Conservation (phyloP, 1,140 invertebrate species). For the Hydropsyche tenuis region DNA sequence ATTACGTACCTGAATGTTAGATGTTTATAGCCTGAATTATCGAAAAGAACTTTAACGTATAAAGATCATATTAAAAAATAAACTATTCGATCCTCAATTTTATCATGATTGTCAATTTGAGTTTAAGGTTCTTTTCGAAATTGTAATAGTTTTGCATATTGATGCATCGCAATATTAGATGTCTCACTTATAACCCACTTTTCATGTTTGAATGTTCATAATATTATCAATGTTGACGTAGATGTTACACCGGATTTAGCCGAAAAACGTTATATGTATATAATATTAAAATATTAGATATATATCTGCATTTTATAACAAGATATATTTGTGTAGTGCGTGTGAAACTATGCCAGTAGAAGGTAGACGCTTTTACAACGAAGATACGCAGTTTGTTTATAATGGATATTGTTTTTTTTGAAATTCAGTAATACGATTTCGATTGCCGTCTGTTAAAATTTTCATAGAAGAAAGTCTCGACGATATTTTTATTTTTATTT, state of each 20-base stretch:
- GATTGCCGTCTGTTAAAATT: no score
- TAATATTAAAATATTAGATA: conserved; percentile 44
- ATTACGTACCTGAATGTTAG: conserved; percentile 50
- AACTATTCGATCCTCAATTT: no score
- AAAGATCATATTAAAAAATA: no score
- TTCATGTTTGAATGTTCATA: conserved; percentile 47
- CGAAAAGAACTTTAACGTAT: conserved; percentile 25
- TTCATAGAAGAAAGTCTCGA: no score
- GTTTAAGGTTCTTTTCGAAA: conserved; percentile 40
- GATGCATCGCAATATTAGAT: conserved; percentile 49
- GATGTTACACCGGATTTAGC: conserved; percentile 27
- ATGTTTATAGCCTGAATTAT: conserved; percentile 48
- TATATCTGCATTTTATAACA: neutral
- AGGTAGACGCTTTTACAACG: conserved; percentile 12
- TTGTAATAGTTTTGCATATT: conserved; percentile 47
- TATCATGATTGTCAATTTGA: neutral
- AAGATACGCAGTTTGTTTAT: no score
- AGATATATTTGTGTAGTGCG: conserved; percentile 7
- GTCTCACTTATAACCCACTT: conserved; percentile 50
- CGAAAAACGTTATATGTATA: conserved; percentile 25
- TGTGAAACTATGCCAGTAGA: conserved; percentile 12
- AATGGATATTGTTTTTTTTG: no score
- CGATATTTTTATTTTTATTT: no score
- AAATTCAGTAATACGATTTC: no score
- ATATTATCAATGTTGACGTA: conserved; percentile 45